Conservation (phyloP, 2,113 vertebrate species). For the Mustela lutreola region DNA sequence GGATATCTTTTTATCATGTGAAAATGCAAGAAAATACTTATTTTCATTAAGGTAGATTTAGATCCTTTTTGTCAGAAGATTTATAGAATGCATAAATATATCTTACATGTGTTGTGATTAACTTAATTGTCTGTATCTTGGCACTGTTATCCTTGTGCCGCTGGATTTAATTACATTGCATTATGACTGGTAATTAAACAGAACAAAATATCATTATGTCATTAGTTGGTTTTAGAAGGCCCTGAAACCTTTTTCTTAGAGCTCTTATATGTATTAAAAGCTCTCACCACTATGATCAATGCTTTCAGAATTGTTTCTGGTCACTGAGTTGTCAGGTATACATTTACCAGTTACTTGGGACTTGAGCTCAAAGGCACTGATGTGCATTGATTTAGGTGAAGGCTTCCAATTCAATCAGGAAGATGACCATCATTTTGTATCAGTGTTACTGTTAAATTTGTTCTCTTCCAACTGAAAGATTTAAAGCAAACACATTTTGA, state of each 20-base stretch:
- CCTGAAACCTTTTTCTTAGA: conserved; percentile 54
- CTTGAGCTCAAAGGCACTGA: neutral
- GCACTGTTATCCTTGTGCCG: conserved; percentile 21
- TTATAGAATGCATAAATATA: conserved; percentile 64
- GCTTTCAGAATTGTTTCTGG: conserved; percentile 17
- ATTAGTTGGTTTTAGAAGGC: conserved; percentile 68
- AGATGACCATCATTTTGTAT: neutral
- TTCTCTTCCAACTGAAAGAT: neutral
- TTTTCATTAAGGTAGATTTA: conserved; percentile 51
- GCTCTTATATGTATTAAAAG: conserved; percentile 15
- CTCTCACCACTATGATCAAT: neutral
- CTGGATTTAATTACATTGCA: conserved; percentile 64
- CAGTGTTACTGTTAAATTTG: neutral
- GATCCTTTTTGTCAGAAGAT: conserved; percentile 59
- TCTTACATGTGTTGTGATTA: conserved; percentile 68
- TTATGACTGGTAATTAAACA: conserved; percentile 76
- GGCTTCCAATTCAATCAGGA: neutral
- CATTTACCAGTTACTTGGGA: neutral
- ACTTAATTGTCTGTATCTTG: conserved; percentile 73
- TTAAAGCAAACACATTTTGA: conserved; percentile 30
- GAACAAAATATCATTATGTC: conserved; percentile 64
- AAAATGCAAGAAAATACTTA: conserved; percentile 40
- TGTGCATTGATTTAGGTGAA: neutral
- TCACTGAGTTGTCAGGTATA: neutral
- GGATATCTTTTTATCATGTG: neutral